Percentiles rank a stretch among this genome's conserved stretches.
phyloP scores from a whole-genome alignment of 2,888 invertebrate species.

The Agriotes lineatus region DNA sequence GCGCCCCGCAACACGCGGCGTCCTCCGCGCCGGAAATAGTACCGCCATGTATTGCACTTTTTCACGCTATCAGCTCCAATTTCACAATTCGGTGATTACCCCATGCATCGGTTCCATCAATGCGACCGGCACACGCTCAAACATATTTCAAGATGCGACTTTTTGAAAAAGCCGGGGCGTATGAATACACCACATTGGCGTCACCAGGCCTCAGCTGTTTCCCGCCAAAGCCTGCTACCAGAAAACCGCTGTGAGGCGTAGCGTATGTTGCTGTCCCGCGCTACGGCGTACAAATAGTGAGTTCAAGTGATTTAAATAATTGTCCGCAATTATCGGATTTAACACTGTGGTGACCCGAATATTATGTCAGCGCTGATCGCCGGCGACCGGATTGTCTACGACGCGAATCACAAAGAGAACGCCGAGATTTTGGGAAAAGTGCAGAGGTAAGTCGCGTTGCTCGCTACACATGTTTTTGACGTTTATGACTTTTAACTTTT shows the following conservation, averaged over 20 bases:
- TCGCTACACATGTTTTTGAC: conserved; percentile 63
- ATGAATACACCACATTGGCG: conserved; percentile 64
- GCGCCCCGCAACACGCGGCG: conserved; percentile 63
- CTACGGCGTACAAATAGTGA: conserved; percentile 60
- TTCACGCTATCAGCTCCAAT: background rate
- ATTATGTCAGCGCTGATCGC: conserved; percentile 71
- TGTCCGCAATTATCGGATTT: conserved; percentile 23
- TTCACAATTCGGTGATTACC: too few relatives aligned
- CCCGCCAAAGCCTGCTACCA: conserved; percentile 78
- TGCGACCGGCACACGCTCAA: too few relatives aligned
- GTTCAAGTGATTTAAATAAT: conserved; percentile 52
- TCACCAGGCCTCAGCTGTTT: conserved; percentile 76
- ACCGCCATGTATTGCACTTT: conserved; percentile 51
- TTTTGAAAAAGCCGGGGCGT: conserved; percentile 55
- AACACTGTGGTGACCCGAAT: conserved; percentile 30
- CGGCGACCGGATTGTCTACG: conserved; percentile 68
- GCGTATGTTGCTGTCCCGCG: conserved; percentile 67
- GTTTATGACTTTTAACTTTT: conserved; percentile 46
- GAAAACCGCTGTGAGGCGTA: conserved; percentile 72
- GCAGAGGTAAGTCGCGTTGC: conserved; percentile 65
- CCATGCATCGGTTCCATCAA: too few relatives aligned
- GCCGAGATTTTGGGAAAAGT: conserved; percentile 67
- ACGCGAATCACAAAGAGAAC: conserved; percentile 69
- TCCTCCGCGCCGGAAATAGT: conserved; percentile 66
- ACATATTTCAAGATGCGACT: too few relatives aligned